Base-by-base conservation (phyloP, 2,113 vertebrate species). In the Delphinus delphis region DNA sequence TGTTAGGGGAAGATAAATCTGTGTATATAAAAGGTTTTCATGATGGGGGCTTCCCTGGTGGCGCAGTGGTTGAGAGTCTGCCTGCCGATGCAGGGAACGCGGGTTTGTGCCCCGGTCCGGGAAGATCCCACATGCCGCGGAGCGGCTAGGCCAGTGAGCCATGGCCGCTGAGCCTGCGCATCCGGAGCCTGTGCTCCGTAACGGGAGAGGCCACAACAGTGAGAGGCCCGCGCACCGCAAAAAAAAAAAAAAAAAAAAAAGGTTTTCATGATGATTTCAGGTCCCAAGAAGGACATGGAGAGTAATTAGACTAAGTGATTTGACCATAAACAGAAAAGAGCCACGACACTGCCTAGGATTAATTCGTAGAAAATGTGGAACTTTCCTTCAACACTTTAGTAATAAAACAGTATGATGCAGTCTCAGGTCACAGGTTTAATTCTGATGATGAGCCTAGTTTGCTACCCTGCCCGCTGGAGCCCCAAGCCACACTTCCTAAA, bases 211-310 rank as follows among this genome's bases (percentile, higher is more conserved):
- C 41, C 41, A 41, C 44, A 44, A 8, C 44, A 44, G 44, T 44
- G 44, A 44, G 44, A 44, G 8, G 44, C 44, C 44, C 44, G 44
- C 44, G 44, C 9, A 44, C 44, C 8, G 1, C 8, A 44, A 44
- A 44, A 44, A 47, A 44, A 47, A 47, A 47, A 47, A 47, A 47
- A 44, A 44, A 47, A 11, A 47, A 47, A 50, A 77, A 67, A 31
- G 31, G 8, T 84, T 83, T 90, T 90, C 36, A 36, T 74, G 58
- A 58, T 23, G 47, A 92, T 88, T 95, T 91, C 15, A 87, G 73
- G 73, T 85, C 41, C 81, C n/a, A 92, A 50, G 41, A 85, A 96
- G 79, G 93, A 97, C 85, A 90, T 87, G 41, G 67, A 14, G 4
- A 63, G 38, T 53, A 38, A 74, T 89, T 94, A 77, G 50, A 81